Evolutionary conservation across 35 echinoderm and acorn worm genomes (phyloP).

Genomic region (Nesometra sesokonis): DNA sequence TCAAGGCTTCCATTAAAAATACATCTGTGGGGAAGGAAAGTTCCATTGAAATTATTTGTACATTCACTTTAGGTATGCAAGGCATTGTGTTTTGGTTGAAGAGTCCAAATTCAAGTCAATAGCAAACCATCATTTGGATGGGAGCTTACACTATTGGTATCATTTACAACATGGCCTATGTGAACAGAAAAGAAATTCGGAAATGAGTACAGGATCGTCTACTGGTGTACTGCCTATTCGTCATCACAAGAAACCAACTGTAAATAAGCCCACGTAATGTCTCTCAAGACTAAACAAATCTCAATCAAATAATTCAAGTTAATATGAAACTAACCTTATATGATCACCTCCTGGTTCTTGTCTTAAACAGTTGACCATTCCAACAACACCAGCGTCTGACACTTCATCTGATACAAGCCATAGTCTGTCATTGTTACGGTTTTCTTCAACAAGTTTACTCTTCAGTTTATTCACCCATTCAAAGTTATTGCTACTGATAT

Average conservation of each 20-base stretch:
- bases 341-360: slow-evolving; percentile 62
- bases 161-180: too few species aligned
- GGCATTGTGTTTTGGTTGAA: too few species aligned
- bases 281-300: too few species aligned
- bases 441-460: slow-evolving; percentile 9
- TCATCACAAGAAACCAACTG: too few species aligned
- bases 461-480: slow-evolving; percentile 62
- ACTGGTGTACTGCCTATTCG: too few species aligned
- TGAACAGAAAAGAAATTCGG: too few species aligned
- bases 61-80: background rate
- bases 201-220: too few species aligned
- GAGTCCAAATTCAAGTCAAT: too few species aligned
- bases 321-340: slow-evolving; percentile 44
- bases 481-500: slow-evolving; percentile 14
- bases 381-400: slow-evolving; percentile 57
- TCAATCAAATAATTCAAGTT: too few species aligned
- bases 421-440: slow-evolving; percentile 21
- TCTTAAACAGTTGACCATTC: slow-evolving; percentile 67
- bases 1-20: slow-evolving; percentile 61
- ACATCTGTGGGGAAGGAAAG: slow-evolving; percentile 32
- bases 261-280: too few species aligned
- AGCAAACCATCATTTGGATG: too few species aligned
- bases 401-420: slow-evolving; percentile 56
- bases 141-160: too few species aligned
- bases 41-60: background rate